A percentile compares a stretch with the other conserved stretches of the same genome.
Evolutionary conservation across 2,888 invertebrate species (phyloP).

Genomic region (Morpho helenor): DNA sequence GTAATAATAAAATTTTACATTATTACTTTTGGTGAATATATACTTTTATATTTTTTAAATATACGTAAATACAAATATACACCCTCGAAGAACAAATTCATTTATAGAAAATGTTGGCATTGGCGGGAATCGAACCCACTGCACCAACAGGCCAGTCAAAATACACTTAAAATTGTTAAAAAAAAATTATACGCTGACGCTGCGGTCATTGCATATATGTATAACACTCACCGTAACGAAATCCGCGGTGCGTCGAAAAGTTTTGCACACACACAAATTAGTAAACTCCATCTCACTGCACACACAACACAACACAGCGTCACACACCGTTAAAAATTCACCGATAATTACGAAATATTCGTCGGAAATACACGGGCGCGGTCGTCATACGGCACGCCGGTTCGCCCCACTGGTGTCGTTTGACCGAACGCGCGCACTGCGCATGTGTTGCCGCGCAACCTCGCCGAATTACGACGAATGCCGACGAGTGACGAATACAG

Average conservation of each 20-base stretch:
- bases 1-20: too few relatives aligned
- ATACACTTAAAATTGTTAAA: too few relatives aligned
- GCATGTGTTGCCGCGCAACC: slow-evolving; percentile 69
- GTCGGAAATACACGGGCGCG: slow-evolving; percentile 46
- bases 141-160: too few relatives aligned
- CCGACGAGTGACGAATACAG: slow-evolving; percentile 50
- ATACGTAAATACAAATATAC: too few relatives aligned
- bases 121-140: too few relatives aligned
- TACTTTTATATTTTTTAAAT: too few relatives aligned
- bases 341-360: slow-evolving; percentile 19
- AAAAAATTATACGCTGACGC: neutral
- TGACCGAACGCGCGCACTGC: slow-evolving; percentile 53
- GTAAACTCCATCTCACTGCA: slow-evolving; percentile 43
- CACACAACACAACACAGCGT: slow-evolving; percentile 28
- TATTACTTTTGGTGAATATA: too few relatives aligned
- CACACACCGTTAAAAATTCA: slow-evolving; percentile 22
- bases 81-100: too few relatives aligned
- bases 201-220: neutral
- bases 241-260: slow-evolving; percentile 25
- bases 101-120: too few relatives aligned
- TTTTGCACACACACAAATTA: slow-evolving; percentile 40
- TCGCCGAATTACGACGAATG: slow-evolving; percentile 36
- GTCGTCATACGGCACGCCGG: slow-evolving; percentile 54
- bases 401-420: slow-evolving; percentile 58
- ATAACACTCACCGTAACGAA: slow-evolving; percentile 49